phyloP scores from a whole-genome alignment of 2,113 vertebrate species.

The Brienomyrus longianalis region DNA sequence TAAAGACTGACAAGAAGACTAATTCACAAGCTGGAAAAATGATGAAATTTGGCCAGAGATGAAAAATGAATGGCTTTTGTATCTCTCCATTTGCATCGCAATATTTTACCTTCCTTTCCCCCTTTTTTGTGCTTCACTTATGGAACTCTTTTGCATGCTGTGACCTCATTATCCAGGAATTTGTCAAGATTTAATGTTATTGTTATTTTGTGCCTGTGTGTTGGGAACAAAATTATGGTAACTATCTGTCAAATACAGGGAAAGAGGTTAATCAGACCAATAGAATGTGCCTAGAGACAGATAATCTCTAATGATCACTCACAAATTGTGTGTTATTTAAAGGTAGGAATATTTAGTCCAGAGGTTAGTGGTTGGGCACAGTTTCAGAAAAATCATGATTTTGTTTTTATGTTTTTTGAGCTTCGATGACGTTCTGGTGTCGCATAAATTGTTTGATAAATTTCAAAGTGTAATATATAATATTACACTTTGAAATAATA shows the following conservation, averaged over 20 bases:
- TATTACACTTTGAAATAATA: background rate
- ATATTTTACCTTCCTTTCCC: background rate
- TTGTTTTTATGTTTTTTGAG: slow-evolving; percentile 28
- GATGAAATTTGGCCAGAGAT: background rate
- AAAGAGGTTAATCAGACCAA: background rate
- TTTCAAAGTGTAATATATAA: background rate
- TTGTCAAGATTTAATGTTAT: background rate
- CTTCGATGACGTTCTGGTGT: slow-evolving; percentile 20
- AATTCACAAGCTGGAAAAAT: slow-evolving; percentile 8
- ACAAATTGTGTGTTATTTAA: background rate
- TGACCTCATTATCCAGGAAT: background rate
- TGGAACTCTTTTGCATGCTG: background rate
- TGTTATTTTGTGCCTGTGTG: background rate
- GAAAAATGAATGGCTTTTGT: background rate
- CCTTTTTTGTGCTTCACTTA: background rate
- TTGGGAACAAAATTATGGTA: background rate
- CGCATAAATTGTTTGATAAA: background rate
- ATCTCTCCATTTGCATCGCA: background rate
- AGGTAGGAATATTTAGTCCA: background rate
- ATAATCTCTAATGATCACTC: background rate
- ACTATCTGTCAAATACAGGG: background rate
- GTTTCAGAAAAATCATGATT: slow-evolving; percentile 31
- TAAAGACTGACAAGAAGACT: background rate
- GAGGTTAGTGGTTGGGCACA: slow-evolving; percentile 15
- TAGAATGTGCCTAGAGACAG: background rate